Percentiles rank a stretch among this genome's conserved stretches.
Conservation (phyloP, 2,888 invertebrate species). For the Sinelater perroti region DNA sequence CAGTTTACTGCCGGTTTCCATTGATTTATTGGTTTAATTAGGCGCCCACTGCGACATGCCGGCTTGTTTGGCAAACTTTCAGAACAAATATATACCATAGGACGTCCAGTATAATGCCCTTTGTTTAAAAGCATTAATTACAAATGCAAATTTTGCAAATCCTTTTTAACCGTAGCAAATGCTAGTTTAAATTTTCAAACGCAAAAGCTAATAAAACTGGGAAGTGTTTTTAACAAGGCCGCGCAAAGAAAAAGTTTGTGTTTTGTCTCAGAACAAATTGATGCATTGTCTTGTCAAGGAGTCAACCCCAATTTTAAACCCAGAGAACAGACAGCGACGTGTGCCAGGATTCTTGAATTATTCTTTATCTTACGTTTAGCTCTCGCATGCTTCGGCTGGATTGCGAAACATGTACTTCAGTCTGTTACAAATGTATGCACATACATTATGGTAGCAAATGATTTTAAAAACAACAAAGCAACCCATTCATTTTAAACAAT, state of each 20-base stretch:
- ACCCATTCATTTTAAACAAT: no score
- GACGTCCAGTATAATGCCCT: no score
- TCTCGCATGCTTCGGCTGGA: conserved; percentile 17
- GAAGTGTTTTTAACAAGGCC: no score
- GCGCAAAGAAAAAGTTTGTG: not conserved
- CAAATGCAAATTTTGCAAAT: conserved; percentile 19
- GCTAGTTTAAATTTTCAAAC: no score
- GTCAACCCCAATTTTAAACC: conserved; percentile 10
- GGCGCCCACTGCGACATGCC: conserved; percentile 26
- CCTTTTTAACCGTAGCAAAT: no score
- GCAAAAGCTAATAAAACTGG: no score
- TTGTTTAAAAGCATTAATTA: not conserved
- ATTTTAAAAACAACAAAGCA: no score
- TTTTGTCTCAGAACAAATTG: conserved; percentile 11
- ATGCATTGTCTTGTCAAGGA: conserved; percentile 7
- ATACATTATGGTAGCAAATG: conserved; percentile 16
- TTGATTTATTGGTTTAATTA: conserved; percentile 39
- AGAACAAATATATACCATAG: conserved; percentile 23
- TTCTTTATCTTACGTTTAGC: conserved; percentile 15
- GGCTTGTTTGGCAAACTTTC: conserved; percentile 30
- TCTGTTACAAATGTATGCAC: conserved; percentile 30
- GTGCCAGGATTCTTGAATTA: conserved; percentile 17
- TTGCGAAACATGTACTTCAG: conserved; percentile 27
- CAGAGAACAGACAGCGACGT: conserved; percentile 14
- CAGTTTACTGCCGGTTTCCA: conserved; percentile 18